Evolutionary conservation across 2,113 vertebrate species (phyloP).

Genomic region (Cryptotis parvus): DNA sequence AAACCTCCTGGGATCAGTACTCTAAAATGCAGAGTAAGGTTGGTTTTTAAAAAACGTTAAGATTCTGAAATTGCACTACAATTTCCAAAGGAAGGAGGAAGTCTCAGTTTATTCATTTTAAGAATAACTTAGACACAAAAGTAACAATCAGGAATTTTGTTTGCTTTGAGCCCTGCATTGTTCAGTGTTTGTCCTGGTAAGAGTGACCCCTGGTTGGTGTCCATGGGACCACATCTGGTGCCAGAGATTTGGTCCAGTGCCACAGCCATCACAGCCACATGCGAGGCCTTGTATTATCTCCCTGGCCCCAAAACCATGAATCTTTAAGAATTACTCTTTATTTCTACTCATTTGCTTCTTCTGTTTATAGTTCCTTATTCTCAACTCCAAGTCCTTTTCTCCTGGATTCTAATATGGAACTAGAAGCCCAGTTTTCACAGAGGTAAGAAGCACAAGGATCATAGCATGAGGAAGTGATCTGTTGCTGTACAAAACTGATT

Average conservation of each 20-base stretch:
- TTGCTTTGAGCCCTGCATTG: too few relatives aligned
- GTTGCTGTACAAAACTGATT: not conserved
- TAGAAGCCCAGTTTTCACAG: not conserved
- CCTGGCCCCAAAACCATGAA: too few relatives aligned
- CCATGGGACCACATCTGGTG: too few relatives aligned
- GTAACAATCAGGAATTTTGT: not conserved
- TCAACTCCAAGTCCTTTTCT: not conserved
- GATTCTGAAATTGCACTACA: not conserved
- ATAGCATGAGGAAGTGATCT: not conserved
- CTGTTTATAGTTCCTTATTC: not conserved
- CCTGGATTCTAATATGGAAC: too few relatives aligned
- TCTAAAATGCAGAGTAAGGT: not conserved
- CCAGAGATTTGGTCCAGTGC: too few relatives aligned
- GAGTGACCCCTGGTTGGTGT: too few relatives aligned
- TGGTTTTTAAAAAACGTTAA: not conserved
- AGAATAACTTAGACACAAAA: not conserved
- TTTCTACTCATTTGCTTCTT: not conserved
- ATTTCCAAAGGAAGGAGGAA: constrained; percentile 30
- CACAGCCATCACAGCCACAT: too few relatives aligned
- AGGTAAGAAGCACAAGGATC: not conserved
- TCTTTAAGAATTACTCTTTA: not conserved
- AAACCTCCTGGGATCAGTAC: not conserved
- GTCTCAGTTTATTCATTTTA: not conserved
- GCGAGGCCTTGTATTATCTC: too few relatives aligned
- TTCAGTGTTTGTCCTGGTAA: too few relatives aligned